Conservation (phyloP, 2,113 vertebrate genomes). For the Oreochromis aureus region DNA sequence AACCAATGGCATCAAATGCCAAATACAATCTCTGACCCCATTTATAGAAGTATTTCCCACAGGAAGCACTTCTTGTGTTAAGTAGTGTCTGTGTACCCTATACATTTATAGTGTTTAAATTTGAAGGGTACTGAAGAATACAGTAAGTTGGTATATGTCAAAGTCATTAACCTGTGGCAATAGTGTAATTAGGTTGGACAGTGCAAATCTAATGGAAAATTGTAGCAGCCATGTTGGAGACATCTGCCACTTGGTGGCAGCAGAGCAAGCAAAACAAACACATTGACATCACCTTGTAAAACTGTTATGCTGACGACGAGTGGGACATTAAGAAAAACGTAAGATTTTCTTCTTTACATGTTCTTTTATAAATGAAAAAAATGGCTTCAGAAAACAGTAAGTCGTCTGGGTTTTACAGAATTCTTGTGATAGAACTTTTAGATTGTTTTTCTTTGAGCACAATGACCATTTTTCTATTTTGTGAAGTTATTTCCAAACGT, state of each 20-base stretch:
- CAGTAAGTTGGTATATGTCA: not conserved
- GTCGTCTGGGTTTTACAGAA: not conserved
- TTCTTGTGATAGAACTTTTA: not conserved
- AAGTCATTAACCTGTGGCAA: not conserved
- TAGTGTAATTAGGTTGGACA: not conserved
- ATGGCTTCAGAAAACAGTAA: not conserved
- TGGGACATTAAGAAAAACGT: not conserved
- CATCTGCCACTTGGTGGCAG: slow-evolving; percentile 15
- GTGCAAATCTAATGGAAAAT: not conserved
- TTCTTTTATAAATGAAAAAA: not conserved
- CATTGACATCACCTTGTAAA: not conserved
- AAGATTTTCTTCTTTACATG: not conserved
- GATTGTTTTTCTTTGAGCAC: not conserved
- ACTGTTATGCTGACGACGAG: not conserved
- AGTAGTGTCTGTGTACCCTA: not conserved
- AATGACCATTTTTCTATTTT: not conserved
- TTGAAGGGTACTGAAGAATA: not conserved
- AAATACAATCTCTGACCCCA: not conserved
- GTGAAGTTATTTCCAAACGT: not conserved
- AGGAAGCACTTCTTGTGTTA: not conserved
- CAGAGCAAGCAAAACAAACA: not conserved
- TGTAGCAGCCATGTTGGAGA: not conserved
- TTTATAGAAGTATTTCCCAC: not conserved
- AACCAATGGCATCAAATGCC: not conserved
- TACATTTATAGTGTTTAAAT: not conserved